Percentiles rank a stretch among this genome's conserved stretches.
Conservation (phyloP, 2,113 vertebrate genomes). For the Mirounga angustirostris region DNA sequence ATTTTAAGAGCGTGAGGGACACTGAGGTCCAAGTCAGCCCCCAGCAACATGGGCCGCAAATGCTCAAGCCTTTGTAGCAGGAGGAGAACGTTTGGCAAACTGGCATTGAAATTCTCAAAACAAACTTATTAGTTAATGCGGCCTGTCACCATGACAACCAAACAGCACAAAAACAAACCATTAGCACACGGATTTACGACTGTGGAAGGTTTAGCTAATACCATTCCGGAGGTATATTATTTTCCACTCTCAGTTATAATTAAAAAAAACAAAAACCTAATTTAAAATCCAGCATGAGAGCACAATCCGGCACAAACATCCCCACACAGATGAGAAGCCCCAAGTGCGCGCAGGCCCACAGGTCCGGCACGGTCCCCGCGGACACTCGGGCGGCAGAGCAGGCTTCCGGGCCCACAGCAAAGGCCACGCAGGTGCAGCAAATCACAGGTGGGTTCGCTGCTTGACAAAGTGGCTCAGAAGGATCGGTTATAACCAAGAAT, state of each 20-base stretch:
- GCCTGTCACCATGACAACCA: constrained; percentile 84
- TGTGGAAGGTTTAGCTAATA: constrained; percentile 40
- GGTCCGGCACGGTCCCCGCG: rapidly evolving
- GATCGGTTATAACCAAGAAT: too few species aligned
- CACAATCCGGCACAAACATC: rapidly evolving
- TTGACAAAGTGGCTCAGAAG: rapidly evolving
- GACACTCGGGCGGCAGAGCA: rapidly evolving
- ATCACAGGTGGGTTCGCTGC: rapidly evolving
- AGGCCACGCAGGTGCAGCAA: rapidly evolving
- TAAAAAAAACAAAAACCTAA: constrained; percentile 3
- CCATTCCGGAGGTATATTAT: constrained; percentile 60
- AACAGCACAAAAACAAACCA: constrained; percentile 81
- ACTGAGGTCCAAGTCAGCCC: not conserved
- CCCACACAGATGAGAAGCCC: not conserved
- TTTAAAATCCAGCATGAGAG: constrained; percentile 69
- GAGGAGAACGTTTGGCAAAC: constrained; percentile 76
- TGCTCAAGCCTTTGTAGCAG: not conserved
- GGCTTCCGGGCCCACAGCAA: not conserved
- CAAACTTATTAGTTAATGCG: constrained; percentile 77
- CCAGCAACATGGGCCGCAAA: rapidly evolving
- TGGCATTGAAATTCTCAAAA: constrained; percentile 75
- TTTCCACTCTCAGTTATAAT: constrained; percentile 22
- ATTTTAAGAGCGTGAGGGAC: not conserved
- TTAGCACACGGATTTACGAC: constrained; percentile 75
- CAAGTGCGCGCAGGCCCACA: rapidly evolving